Conservation (phyloP, 2,797 vertebrate genomes). For the Tapera naevia region DNA sequence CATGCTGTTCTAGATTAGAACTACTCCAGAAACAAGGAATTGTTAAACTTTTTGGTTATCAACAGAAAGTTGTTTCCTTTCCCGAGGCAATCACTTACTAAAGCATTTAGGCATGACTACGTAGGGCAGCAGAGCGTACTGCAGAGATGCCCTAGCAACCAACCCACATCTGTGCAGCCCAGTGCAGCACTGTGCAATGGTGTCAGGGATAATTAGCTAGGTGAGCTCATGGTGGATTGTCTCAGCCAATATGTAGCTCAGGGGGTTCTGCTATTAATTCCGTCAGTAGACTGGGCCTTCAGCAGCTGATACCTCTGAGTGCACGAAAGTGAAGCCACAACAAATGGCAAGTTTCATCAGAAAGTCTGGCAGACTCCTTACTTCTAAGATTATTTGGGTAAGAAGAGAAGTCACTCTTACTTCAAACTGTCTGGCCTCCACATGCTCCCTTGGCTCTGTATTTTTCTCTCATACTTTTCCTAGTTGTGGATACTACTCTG, state of each 20-base stretch:
- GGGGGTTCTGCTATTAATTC: neutral
- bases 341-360: neutral
- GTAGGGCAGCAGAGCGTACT: neutral
- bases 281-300: neutral
- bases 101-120: neutral
- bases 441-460: neutral
- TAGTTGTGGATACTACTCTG: neutral
- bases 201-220: neutral
- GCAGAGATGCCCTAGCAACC: neutral
- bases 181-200: neutral
- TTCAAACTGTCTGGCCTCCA: neutral
- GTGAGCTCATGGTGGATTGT: neutral
- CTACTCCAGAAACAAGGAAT: neutral
- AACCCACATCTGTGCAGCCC: neutral
- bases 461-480: neutral
- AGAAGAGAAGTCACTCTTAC: neutral
- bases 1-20: neutral
- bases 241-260: neutral
- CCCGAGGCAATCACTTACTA: neutral
- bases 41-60: neutral
- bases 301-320: neutral
- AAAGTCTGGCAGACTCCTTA: neutral
- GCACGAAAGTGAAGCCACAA: neutral
- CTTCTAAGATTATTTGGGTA: neutral
- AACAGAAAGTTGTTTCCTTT: neutral